Base-by-base conservation (phyloP, 2,113 vertebrate species). In the Rhea americana region DNA sequence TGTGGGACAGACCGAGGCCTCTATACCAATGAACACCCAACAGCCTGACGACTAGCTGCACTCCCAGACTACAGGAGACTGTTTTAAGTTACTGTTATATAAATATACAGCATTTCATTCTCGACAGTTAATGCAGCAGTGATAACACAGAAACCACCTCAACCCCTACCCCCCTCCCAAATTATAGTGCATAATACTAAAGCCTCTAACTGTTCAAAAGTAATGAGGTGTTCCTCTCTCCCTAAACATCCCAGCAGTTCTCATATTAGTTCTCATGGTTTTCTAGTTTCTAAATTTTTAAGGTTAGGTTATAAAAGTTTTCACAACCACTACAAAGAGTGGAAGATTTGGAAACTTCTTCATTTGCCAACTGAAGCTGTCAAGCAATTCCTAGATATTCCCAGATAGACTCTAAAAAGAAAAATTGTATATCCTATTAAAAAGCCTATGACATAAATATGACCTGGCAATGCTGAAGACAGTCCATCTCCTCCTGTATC, bases 121-220 rank as follows among this genome's bases (percentile, higher is more conserved):
- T 68, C 55, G 65, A 30, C 59, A 78, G 56, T 39, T 73, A 18
- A n/a, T 50, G 7, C 16, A 25, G 10, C 18, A 45, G 14, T 28
- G 22, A 26, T 24, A 62, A 35, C 10, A 39, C 0, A 14, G 14
- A 82, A 84, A 65, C 1, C 2, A 56, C 76, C 22, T 35, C 35
- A 35, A 35, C 35, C 35, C 35, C 35, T 35, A 35, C 26, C 35
- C 4, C 5, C 55, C 43, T 6, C 28, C 55, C 25, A 20, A 21
- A 43, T 62, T 59, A 66, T 0, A 0, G 55, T 25, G 15, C 18
- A 59, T 3, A 73, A 13, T 37, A 82, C 78, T 51, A 45, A 1
- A 48, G 15, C 9, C 82, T 50, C 37, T 50, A 63, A 85, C 5
- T 13, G 28, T 73, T 53, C 13, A 17, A 68, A 77, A 85, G 56